These are phyloP conservation scores for Alectoris magna DNA, from an alignment of 2,797 vertebrate species.

Conservation along the genomic window DNA sequence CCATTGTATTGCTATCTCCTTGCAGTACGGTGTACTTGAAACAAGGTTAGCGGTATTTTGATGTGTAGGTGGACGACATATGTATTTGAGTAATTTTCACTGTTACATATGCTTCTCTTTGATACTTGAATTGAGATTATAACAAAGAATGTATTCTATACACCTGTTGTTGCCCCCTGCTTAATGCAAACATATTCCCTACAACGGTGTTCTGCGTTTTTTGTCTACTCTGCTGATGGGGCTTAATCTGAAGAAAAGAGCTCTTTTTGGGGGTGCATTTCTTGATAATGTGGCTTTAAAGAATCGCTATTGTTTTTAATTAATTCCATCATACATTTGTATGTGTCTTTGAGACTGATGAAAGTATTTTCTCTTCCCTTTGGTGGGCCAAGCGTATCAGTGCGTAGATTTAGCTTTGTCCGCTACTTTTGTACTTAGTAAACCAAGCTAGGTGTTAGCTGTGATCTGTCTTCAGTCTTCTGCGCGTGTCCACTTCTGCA, in stretches of 20 bases:
- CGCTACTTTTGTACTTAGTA: background rate
- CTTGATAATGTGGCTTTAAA: background rate
- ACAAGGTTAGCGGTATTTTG: background rate
- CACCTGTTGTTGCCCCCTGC: background rate
- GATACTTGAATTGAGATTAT: background rate
- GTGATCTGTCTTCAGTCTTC: background rate
- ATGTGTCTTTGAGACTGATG: background rate
- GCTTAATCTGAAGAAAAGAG: background rate
- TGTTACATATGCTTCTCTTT: background rate
- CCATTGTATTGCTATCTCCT: slow-evolving; percentile 23
- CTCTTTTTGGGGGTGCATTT: background rate
- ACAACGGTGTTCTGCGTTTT: background rate
- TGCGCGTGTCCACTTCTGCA: background rate
- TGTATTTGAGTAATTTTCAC: background rate
- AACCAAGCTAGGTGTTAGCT: background rate
- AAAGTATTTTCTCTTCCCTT: background rate
- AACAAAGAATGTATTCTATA: background rate
- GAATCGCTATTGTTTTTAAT: background rate
- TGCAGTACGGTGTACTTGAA: background rate
- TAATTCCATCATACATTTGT: rapidly evolving
- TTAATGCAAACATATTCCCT: background rate
- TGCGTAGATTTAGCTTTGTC: background rate
- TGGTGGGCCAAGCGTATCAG: background rate
- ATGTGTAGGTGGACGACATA: background rate
- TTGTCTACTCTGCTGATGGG: background rate